These are phyloP conservation scores for Chalcosyrphus nemorum DNA, from an alignment of 2,888 invertebrate species.

Conservation along the genomic window DNA sequence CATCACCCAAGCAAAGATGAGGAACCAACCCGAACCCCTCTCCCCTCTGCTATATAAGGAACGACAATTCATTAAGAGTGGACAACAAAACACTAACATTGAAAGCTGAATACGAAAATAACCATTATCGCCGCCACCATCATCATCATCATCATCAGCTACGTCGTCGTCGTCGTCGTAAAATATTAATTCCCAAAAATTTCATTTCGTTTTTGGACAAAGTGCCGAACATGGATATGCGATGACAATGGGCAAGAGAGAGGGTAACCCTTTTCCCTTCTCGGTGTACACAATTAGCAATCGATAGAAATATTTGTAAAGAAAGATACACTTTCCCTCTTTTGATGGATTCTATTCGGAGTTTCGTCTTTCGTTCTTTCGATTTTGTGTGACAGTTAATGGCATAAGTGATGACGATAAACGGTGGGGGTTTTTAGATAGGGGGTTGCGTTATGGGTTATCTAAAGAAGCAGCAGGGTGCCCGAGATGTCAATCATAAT, in stretches of 20 bases:
- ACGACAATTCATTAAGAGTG: conserved; percentile 47
- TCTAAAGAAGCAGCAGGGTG: conserved; percentile 16
- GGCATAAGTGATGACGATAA: conserved; percentile 49
- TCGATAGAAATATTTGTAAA: conserved; percentile 20
- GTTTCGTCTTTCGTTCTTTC: too few species aligned
- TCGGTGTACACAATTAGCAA: conserved; percentile 29
- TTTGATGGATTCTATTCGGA: conserved; percentile 26
- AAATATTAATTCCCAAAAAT: conserved; percentile 53
- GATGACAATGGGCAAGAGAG: not conserved
- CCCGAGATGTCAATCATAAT: conserved; percentile 34
- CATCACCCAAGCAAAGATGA: too few species aligned
- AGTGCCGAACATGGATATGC: conserved; percentile 14
- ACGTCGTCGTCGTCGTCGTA: conserved; percentile 20
- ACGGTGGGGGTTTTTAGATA: conserved; percentile 14
- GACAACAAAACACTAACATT: conserved; percentile 38
- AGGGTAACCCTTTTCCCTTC: conserved; percentile 58
- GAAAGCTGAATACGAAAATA: conserved; percentile 61
- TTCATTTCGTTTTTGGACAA: conserved; percentile 43
- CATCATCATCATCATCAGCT: conserved; percentile 43
- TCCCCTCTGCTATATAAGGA: not conserved
- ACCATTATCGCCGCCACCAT: conserved; percentile 54
- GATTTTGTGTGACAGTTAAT: conserved; percentile 34
- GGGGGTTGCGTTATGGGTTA: not conserved
- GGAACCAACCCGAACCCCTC: conserved; percentile 21
- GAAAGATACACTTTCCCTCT: conserved; percentile 11